Evolutionary conservation across 2,888 invertebrate genomes (phyloP), one percentile per base, ranked within the genome.

Genomic region (Aelia acuminata): DNA sequence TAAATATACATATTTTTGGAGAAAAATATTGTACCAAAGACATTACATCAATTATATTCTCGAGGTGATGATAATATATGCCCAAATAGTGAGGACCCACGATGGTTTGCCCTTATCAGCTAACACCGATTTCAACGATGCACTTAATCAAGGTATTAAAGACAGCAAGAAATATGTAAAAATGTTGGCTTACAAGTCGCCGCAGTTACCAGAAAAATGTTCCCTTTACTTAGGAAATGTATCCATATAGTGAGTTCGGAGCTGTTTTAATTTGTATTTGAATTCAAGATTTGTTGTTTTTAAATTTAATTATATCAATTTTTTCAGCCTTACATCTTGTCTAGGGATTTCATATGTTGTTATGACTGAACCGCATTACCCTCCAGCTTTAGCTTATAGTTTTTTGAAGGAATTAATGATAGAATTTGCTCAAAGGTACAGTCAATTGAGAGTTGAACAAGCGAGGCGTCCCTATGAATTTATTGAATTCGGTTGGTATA

Each of bases 331-430:
- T 88, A 90, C 91, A 85, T 91, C 91, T 53, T 90, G 92, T 53
- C 90, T 92, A 47, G 92, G 92, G 84, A 91, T 93, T 48, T 91
- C 92, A 2, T 92, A 92, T 89, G 90, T 93, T 88, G 92, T 92
- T 5, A 90, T 92, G 88, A 92, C 92, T 91, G 92, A 93, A 89
- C 91, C 91, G 0, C 91, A 91, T 11, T 93, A 93, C 90, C 93
- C 93, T 18, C 90, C 92, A 53, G 92, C 93, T 1, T 91, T 93
- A 85, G 93, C 93, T 2, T 93, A 92, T 90, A 92, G 93, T 89
- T 93, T 93, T 91, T 91, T 93, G 20, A 92, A 92, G 89, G 93
- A 93, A 90, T 90, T 93, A 35, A 92, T 92, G 91, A 92, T 91
- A 90, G 93, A 93, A 90, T 93, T 93, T 88, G 91, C 92, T 49